Evolutionary conservation across 2,888 invertebrate genomes (phyloP), one percentile per base, ranked within the genome.

Genomic region (Stratiomys singularior): DNA sequence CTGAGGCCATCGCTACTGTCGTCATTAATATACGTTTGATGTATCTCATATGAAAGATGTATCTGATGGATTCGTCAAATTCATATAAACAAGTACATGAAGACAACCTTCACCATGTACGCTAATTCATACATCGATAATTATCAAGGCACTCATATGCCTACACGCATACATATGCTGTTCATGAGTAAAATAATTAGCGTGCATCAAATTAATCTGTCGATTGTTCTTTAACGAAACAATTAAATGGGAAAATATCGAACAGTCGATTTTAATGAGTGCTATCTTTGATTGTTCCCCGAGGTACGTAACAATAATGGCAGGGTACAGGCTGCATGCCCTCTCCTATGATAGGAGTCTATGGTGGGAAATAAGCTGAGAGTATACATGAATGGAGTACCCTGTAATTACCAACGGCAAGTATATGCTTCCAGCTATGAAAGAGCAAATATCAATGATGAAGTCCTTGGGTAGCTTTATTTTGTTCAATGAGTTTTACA

Each of bases 191-290:
- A 76, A 64, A 76, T 76, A 76, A 76, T 76, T 76, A 47, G 64
- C 52, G 23, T 15, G 15, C 13, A 64, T 28, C 64, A 47, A 76
- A 64, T 76, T 76, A 76, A 64, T 76, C 64, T 76, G 76, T 64
- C 76, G 60, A 76, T 76, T 76, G 66, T 64, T 76, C 66, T 76
- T 76, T 63, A 64, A 64, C 60, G 76, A 76, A 66, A 74, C 60
- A 74, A 60, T 74, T 58, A 60, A 30, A 44, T 60, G 21, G 37
- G 58, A 56, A 72, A 58, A 74, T 74, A 56, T 58, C 25, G 60
- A 30, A 44, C 13, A 60, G 23, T 60, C 37, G 44, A 30, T 58
- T 58, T 56, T 74, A 58, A 60, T 74, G 74, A 69, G 69, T 37
- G 23, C 37, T 37, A 60, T 60, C 60, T 74, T 74, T 74, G 60